Percentiles rank a stretch among this genome's conserved stretches.
Evolutionary conservation across 2,113 vertebrate species (phyloP).

Genomic region (Carassius auratus): DNA sequence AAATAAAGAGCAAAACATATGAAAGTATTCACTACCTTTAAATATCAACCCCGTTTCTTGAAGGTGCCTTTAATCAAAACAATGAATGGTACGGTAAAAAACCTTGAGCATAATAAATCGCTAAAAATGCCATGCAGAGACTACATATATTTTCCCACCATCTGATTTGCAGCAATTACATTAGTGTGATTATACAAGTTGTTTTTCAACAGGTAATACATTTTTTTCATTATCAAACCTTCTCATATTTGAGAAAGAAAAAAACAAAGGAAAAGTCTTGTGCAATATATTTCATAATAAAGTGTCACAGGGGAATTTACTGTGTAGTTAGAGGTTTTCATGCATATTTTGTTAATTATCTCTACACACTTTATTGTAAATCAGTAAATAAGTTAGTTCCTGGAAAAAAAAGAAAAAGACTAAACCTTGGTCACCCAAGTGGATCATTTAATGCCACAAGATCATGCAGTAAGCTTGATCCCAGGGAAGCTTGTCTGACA

Average conservation of each 20-base stretch:
- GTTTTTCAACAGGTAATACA: background rate
- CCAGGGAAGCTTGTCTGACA: no score
- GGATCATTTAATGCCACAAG: no score
- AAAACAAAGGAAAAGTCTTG: background rate
- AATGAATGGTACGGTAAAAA: background rate
- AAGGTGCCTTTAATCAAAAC: no score
- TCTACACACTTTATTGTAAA: conserved; percentile 20
- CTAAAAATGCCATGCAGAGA: conserved; percentile 45
- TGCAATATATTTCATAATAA: conserved; percentile 11
- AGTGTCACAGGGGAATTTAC: conserved; percentile 8
- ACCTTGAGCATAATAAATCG: conserved; percentile 34
- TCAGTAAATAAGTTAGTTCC: conserved; percentile 12
- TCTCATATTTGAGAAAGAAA: background rate
- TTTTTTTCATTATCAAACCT: conserved; percentile 16
- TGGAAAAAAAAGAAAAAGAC: background rate
- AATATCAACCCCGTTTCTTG: no score
- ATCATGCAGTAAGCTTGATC: no score
- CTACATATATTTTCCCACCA: background rate
- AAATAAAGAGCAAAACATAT: no score
- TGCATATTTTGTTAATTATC: conserved; percentile 35
- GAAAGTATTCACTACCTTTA: no score
- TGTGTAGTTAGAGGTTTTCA: conserved; percentile 16
- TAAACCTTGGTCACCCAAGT: no score
- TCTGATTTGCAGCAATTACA: background rate
- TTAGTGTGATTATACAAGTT: no score